Percentiles rank a stretch among this genome's conserved stretches.
These are phyloP conservation scores for Tetragnatha versicolor DNA, from an alignment of 1,140 invertebrate genomes.

Conservation along the genomic window DNA sequence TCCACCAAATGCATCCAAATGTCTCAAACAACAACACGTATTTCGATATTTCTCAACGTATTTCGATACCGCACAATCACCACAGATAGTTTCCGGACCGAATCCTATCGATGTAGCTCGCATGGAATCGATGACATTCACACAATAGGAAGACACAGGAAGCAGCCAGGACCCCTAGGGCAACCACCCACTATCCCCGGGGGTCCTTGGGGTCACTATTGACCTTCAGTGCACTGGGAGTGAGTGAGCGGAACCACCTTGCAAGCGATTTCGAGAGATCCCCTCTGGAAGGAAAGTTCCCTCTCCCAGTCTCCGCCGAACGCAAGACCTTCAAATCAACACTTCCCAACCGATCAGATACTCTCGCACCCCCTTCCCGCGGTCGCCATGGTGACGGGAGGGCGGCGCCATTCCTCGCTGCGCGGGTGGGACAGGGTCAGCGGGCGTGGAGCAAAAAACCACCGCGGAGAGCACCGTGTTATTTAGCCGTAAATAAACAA, in stretches of 20 bases:
- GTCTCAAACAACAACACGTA: too few relatives aligned
- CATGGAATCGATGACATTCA: too few relatives aligned
- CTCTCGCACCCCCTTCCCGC: not conserved
- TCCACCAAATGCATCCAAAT: too few relatives aligned
- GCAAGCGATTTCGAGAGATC: not conserved
- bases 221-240: not conserved
- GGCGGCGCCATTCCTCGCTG: conserved; percentile 25
- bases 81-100: too few relatives aligned
- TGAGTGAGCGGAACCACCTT: not conserved
- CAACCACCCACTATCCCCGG: conserved; percentile 2
- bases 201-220: not conserved
- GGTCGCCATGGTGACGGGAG: conserved; percentile 30
- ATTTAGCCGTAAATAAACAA: conserved; percentile 43
- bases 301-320: not conserved
- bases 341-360: not conserved
- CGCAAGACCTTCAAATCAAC: not conserved
- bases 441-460: not conserved
- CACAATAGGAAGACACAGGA: too few relatives aligned
- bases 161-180: conserved; percentile 5
- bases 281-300: too few relatives aligned
- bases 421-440: conserved; percentile 38
- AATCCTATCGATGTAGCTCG: too few relatives aligned
- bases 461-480: conserved; percentile 3
- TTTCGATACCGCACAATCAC: too few relatives aligned
- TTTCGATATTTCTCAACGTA: too few relatives aligned